These are phyloP conservation scores for Drosophila carrolli DNA, from an alignment of 1,140 invertebrate genomes.

Conservation along the genomic window DNA sequence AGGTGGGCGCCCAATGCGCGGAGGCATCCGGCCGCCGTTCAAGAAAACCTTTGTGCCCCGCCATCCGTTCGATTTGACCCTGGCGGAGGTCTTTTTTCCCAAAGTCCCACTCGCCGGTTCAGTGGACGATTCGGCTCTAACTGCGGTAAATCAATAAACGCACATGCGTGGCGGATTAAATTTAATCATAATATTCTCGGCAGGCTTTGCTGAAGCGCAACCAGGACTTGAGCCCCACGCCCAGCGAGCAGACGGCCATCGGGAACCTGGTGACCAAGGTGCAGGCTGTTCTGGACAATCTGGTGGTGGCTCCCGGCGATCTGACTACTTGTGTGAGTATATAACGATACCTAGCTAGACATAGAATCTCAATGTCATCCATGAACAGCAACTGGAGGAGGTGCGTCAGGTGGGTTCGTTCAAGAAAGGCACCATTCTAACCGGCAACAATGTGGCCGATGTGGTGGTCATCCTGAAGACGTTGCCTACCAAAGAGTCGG, in stretches of 20 bases:
- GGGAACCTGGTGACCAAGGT: slow-evolving; percentile 97
- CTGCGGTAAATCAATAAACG: slow-evolving; percentile 87
- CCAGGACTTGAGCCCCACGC: slow-evolving; percentile 94
- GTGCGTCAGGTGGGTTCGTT: slow-evolving; percentile 98
- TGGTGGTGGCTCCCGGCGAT: slow-evolving; percentile 95
- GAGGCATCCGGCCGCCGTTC: slow-evolving; percentile 88
- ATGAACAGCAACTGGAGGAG: slow-evolving; percentile 95
- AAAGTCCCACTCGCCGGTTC: slow-evolving; percentile 91
- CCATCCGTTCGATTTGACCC: slow-evolving; percentile 95
- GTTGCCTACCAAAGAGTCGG: slow-evolving; percentile 97
- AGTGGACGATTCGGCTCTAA: slow-evolving; percentile 93
- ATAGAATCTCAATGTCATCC: background rate
- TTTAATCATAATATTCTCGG: slow-evolving; percentile 21
- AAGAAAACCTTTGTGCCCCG: slow-evolving; percentile 91
- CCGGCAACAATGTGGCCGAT: slow-evolving; percentile 97
- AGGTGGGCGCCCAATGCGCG: slow-evolving; percentile 89
- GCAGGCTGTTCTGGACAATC: slow-evolving; percentile 95
- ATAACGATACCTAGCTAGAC: background rate
- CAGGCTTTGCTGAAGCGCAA: slow-evolving; percentile 96
- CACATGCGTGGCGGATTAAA: background rate
- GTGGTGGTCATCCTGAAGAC: slow-evolving; percentile 99
- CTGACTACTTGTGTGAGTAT: slow-evolving; percentile 97
- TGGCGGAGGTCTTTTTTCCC: slow-evolving; percentile 94
- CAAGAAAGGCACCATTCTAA: slow-evolving; percentile 99
- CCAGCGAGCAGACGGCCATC: slow-evolving; percentile 95